phyloP scores from a whole-genome alignment of 1,140 invertebrate species.

The Hermatobates lingyangjiaoensis region DNA sequence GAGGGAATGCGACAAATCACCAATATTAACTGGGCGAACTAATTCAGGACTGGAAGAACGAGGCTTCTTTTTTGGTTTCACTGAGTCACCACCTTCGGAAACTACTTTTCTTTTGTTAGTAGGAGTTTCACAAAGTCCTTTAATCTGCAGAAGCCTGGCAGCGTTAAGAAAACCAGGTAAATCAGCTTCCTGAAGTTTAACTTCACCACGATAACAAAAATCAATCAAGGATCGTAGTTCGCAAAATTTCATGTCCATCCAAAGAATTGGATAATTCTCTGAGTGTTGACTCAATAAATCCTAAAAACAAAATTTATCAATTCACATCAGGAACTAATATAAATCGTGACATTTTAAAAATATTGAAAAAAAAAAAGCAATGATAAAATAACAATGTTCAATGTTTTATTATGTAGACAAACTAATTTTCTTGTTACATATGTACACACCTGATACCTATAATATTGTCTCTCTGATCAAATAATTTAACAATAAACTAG shows the following conservation, averaged over 20 bases:
- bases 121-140: conserved; percentile 64
- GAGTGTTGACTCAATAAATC: conserved; percentile 65
- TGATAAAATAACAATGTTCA: background rate
- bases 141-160: conserved; percentile 78
- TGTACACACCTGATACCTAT: too few relatives aligned
- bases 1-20: background rate
- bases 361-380: background rate
- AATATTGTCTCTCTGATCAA: too few relatives aligned
- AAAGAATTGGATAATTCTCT: conserved; percentile 79
- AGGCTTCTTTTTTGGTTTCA: background rate
- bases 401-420: background rate
- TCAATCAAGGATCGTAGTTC: conserved; percentile 81
- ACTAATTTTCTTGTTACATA: too few relatives aligned
- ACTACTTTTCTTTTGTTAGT: conserved; percentile 1
- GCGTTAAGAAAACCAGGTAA: conserved; percentile 70
- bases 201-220: conserved; percentile 87
- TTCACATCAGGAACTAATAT: background rate
- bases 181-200: conserved; percentile 82
- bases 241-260: conserved; percentile 76
- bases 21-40: background rate
- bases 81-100: background rate
- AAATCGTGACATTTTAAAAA: background rate
- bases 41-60: background rate
- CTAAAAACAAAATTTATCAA: conserved; percentile 33
- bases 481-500: too few relatives aligned